Percentiles rank a stretch among this genome's conserved stretches.
Evolutionary conservation across 1,140 invertebrate genomes (phyloP).

Genomic region (Chironomus striatipennis): DNA sequence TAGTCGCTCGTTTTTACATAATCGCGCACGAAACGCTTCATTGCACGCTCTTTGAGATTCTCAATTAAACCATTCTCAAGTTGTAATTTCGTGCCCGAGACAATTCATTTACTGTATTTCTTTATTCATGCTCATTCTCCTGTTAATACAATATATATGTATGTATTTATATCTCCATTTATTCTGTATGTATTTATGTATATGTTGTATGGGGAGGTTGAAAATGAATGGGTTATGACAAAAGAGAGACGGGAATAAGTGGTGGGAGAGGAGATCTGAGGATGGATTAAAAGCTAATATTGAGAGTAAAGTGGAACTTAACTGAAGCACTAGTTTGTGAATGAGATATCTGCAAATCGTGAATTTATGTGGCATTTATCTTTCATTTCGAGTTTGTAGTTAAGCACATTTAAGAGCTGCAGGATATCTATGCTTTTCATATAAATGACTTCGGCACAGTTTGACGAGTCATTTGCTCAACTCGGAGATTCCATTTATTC

Average conservation of each 20-base stretch:
- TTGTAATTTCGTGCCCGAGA: background rate
- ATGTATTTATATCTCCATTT: too few species aligned
- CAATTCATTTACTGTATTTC: background rate
- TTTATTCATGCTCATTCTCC: background rate
- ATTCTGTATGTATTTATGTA: background rate
- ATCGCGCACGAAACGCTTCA: background rate
- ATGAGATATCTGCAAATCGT: constrained; percentile 7
- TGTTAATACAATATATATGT: background rate
- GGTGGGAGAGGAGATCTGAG: background rate
- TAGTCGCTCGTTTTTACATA: constrained; percentile 12
- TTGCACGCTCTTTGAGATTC: background rate
- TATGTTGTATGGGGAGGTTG: background rate
- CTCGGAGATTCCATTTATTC: background rate
- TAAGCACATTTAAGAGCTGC: background rate
- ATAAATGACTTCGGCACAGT: constrained; percentile 12
- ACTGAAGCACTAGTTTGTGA: background rate
- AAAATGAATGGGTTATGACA: too few species aligned
- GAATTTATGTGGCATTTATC: constrained; percentile 13
- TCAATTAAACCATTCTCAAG: background rate
- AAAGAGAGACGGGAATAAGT: background rate
- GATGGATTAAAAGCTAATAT: constrained; percentile 14
- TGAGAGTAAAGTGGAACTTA: background rate
- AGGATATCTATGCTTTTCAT: background rate
- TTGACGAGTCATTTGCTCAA: constrained; percentile 6
- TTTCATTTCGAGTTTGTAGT: background rate